These are phyloP conservation scores for Chondrosia reniformis DNA, from an alignment of 37 sponge, comb jelly and placozoan genomes.

Conservation along the genomic window DNA sequence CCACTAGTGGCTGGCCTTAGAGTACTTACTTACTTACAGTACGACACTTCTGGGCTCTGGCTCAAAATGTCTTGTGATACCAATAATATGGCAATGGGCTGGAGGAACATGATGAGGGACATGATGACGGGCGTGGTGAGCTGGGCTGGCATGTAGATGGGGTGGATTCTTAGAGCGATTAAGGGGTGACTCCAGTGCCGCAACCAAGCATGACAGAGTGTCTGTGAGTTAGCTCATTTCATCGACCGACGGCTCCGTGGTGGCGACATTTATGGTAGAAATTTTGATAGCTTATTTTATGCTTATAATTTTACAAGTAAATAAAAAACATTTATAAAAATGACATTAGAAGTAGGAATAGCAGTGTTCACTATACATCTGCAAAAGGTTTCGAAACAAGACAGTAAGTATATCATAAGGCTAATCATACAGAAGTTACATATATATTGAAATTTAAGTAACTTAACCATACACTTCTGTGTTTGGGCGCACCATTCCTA, in stretches of 20 bases:
- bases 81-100: not conserved
- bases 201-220: not conserved
- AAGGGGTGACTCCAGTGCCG: not conserved
- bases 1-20: slow-evolving; percentile 33
- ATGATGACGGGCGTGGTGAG: not conserved
- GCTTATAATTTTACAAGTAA: too few species aligned
- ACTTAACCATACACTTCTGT: too few species aligned
- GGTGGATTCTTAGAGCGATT: not conserved
- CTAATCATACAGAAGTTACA: too few species aligned
- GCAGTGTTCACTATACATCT: too few species aligned
- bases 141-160: not conserved
- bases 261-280: too few species aligned
- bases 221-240: not conserved
- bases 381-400: too few species aligned
- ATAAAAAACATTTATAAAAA: too few species aligned
- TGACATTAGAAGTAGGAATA: too few species aligned
- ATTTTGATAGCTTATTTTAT: too few species aligned
- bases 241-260: not conserved
- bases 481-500: too few species aligned
- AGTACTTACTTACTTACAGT: slow-evolving; percentile 9
- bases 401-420: too few species aligned
- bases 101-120: not conserved
- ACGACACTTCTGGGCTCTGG: slow-evolving; percentile 7
- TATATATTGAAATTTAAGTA: too few species aligned
- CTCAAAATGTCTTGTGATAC: slow-evolving; percentile 20